Evolutionary conservation across 92 coral and sea anemone species (phyloP), one percentile per base, ranked within the genome.

Genomic region (Muricea muricata): DNA sequence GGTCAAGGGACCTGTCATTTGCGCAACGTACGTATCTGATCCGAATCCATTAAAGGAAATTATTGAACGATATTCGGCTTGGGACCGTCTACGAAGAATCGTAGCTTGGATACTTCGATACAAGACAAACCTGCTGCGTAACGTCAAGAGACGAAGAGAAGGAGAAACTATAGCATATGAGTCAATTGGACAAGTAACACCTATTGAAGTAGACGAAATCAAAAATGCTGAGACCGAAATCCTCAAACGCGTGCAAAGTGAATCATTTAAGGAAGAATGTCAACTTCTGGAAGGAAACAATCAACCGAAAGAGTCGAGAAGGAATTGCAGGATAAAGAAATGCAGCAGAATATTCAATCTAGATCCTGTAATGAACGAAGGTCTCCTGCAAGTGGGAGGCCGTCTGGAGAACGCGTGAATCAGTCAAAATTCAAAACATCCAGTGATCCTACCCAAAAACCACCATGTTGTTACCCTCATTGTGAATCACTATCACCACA

Each of bases 341-440:
- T 80, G 75, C 3, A 89, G 84, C 61, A 46, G 42, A 35, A 48
- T 89, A 39, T 77, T 47, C 74, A 90, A 79, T 31, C 81, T 90
- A 50, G 85, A 88, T 56, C 93, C 91, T 25, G 55, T 77, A 26
- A 54, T 82, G 1, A 66, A 34, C 0, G 79, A 87, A 20, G 88
- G 79, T n/a, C 88, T 90, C 18, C 17, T 87, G 29, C 70, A 90
- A 0, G 92, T 85, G 7, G 92, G 92, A 12, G 92, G 92, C 28
- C 72, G 86, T 3, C 77, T 89, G 13, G 60, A 34, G 2, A 69
- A 31, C 26, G 61, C 83, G 11, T 68, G 71, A 10, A 57, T 78
- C 33, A 29, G 73, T n/a, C 17, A 52, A 34, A 82, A 79, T 1
- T 31, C 89, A 24, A 86, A 87, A 60, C 93, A 90, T 61, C 90